phyloP scores from a whole-genome alignment of 2,888 invertebrate species.

The Eilema griseolum region DNA sequence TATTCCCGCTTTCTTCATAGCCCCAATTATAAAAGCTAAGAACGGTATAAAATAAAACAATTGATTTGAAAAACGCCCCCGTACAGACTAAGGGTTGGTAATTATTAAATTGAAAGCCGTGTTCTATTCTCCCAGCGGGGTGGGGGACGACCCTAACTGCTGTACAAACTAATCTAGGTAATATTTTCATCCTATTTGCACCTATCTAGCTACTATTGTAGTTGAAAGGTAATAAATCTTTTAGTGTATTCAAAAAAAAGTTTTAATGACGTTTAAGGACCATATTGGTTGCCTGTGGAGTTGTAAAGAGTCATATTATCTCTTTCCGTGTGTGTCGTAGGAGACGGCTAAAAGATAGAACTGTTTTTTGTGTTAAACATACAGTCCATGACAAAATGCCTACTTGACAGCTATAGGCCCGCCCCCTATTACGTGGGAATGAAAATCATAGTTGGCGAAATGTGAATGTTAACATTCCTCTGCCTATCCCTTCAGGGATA shows the following conservation, averaged over 20 bases:
- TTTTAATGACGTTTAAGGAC: neutral
- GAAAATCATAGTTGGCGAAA: no score
- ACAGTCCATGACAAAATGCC: no score
- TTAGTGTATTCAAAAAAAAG: neutral
- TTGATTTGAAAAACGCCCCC: constrained; percentile 79
- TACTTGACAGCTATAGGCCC: no score
- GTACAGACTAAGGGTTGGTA: constrained; percentile 63
- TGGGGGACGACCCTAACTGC: constrained; percentile 58
- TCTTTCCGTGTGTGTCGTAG: no score
- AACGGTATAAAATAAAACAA: constrained; percentile 81
- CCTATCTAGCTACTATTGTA: constrained; percentile 14
- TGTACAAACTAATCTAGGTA: constrained; percentile 48
- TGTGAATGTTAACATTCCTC: no score
- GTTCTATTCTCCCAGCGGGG: constrained; percentile 62
- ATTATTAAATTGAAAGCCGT: constrained; percentile 84
- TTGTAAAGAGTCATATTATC: no score
- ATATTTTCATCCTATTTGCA: constrained; percentile 26
- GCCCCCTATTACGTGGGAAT: no score
- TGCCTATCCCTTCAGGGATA: no score
- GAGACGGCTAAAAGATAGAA: no score
- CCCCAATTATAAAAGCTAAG: constrained; percentile 63
- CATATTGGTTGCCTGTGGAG: no score
- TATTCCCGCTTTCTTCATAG: constrained; percentile 51
- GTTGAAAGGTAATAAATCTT: neutral
- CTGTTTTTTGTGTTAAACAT: no score